These are phyloP conservation scores for Glaucidium brasilianum DNA, from an alignment of 2,113 vertebrate species.

Conservation along the genomic window DNA sequence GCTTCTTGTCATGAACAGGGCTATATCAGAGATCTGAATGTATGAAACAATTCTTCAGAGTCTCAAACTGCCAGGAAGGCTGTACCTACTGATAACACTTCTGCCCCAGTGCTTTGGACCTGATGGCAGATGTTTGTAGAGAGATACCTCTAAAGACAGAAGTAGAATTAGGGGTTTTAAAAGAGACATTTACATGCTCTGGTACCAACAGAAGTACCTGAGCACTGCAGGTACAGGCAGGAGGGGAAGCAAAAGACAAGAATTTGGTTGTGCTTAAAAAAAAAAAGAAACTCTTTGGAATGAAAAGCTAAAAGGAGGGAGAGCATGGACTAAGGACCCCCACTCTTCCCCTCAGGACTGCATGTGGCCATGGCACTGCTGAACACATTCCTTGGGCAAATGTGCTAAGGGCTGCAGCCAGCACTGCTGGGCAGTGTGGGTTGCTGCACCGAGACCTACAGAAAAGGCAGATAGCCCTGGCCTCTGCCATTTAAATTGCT, in stretches of 20 bases:
- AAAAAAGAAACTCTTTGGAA: not conserved
- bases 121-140: not conserved
- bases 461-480: not conserved
- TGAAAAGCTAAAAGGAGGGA: not conserved
- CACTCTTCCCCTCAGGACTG: not conserved
- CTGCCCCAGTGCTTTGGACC: not conserved
- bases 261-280: not conserved
- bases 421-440: not conserved
- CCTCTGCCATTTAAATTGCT: not conserved
- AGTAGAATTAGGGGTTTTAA: not conserved
- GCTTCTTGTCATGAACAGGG: not conserved
- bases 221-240: not conserved
- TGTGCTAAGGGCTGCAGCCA: rapidly evolving
- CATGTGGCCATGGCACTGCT: not conserved
- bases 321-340: not conserved
- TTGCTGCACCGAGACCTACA: not conserved
- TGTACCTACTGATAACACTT: not conserved
- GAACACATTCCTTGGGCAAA: not conserved
- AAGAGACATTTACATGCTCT: not conserved
- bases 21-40: not conserved
- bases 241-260: not conserved
- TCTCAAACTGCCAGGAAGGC: not conserved
- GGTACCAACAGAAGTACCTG: not conserved
- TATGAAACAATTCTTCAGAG: rapidly evolving
- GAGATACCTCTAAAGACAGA: not conserved